These are phyloP conservation scores for Ganaspis brasiliensis DNA, from an alignment of 2,888 invertebrate genomes.

Conservation along the genomic window DNA sequence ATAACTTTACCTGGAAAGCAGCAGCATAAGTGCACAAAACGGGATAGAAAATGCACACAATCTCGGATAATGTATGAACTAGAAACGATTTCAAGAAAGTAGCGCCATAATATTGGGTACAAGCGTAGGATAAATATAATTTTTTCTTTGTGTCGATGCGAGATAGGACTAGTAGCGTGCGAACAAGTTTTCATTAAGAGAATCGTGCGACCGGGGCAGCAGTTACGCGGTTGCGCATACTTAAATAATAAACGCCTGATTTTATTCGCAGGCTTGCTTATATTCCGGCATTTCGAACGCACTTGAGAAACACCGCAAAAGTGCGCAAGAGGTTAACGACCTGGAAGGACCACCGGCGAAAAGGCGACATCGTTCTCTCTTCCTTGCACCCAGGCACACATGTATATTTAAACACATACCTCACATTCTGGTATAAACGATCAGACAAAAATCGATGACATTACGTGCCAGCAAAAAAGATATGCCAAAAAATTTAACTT, in stretches of 20 bases:
- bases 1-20: background rate
- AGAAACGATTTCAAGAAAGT: conserved; percentile 35
- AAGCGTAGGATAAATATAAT: conserved; percentile 35
- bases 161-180: conserved; percentile 34
- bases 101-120: conserved; percentile 34
- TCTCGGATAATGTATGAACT: conserved; percentile 41
- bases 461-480: background rate
- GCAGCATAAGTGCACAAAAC: background rate
- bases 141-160: conserved; percentile 36
- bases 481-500: background rate
- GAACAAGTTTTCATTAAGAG: conserved; percentile 41
- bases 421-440: background rate
- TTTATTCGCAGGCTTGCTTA: conserved; percentile 23
- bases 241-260: conserved; percentile 41
- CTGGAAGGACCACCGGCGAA: conserved; percentile 59
- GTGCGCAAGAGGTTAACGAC: conserved; percentile 68
- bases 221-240: conserved; percentile 25
- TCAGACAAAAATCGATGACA: conserved; percentile 3
- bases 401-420: background rate
- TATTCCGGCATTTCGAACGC: conserved; percentile 27
- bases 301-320: conserved; percentile 51
- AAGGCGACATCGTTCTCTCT: conserved; percentile 57
- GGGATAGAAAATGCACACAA: background rate
- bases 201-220: conserved; percentile 33
- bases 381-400: conserved; percentile 50